Conservation (phyloP, 2,797 vertebrate species). For the Cottoperca gobio region DNA sequence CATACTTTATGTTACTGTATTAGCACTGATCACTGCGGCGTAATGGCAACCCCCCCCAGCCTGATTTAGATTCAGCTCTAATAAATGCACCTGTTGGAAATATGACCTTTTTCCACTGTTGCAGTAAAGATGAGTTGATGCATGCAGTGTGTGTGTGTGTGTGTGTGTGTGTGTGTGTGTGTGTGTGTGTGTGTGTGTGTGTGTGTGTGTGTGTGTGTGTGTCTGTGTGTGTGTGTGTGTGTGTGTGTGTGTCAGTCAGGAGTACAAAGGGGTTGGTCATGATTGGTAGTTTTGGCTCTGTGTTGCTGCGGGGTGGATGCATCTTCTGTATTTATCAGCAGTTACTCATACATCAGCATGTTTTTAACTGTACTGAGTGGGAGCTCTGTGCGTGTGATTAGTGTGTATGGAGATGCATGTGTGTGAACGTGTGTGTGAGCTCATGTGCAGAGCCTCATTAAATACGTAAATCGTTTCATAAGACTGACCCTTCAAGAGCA, state of each 20-base stretch:
- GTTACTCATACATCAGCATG: conserved; percentile 79
- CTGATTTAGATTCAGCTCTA: conserved; percentile 76
- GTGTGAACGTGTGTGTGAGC: background rate
- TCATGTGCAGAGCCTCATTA: conserved; percentile 70
- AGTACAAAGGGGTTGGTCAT: conserved; percentile 52
- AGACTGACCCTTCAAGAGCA: conserved; percentile 76
- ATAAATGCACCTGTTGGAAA: conserved; percentile 79
- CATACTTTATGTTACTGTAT: conserved; percentile 80
- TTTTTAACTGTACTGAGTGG: conserved; percentile 77
- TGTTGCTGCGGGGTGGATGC: conserved; percentile 57
- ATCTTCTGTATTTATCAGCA: conserved; percentile 73
- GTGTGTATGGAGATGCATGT: conserved; percentile 36
- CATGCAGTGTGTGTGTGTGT: conserved; percentile 20
- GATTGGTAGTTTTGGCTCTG: conserved; percentile 53
- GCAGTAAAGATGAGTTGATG: conserved; percentile 68
- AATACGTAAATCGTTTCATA: conserved; percentile 75
- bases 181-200: conserved; percentile 1
- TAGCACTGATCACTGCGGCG: conserved; percentile 76
- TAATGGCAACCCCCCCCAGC: conserved; percentile 55
- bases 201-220: background rate
- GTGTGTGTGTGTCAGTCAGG: conserved; percentile 31
- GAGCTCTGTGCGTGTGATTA: conserved; percentile 51
- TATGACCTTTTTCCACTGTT: conserved; percentile 67
- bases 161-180: background rate
- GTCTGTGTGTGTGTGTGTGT: background rate